Evolutionary conservation across 2,113 vertebrate species (phyloP).

Genomic region (Bubalus kerabau): DNA sequence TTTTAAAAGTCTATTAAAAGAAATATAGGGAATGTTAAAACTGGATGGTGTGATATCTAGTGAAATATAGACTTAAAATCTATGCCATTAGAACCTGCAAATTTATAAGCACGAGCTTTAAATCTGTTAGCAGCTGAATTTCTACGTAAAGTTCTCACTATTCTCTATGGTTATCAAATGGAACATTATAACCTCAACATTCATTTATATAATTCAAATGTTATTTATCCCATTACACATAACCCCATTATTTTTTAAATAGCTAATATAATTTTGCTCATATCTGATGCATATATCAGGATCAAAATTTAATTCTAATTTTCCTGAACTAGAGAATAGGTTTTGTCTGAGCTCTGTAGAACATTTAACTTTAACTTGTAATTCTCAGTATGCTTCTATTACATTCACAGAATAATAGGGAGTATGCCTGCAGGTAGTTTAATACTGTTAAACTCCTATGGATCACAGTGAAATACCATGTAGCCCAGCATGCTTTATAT

Average conservation of each 20-base stretch:
- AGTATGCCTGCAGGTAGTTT: constrained; percentile 45
- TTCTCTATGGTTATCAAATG: neutral
- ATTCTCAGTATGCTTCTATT: constrained; percentile 70
- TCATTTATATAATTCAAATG: constrained; percentile 2
- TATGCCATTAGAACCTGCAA: neutral
- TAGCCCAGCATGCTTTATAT: constrained; percentile 22
- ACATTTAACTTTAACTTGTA: constrained; percentile 68
- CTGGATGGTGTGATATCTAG: neutral
- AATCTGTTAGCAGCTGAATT: constrained; percentile 36
- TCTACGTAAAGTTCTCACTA: neutral
- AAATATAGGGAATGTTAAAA: neutral
- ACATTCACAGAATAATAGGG: constrained; percentile 58
- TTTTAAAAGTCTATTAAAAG: neutral
- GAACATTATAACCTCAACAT: constrained; percentile 5
- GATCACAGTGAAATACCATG: constrained; percentile 27
- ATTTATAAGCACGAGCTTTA: constrained; percentile 32
- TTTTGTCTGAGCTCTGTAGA: constrained; percentile 45
- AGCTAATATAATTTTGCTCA: constrained; percentile 21
- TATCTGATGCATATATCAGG: constrained; percentile 35
- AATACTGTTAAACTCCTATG: constrained; percentile 49
- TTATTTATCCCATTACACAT: constrained; percentile 33
- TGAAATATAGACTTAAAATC: constrained; percentile 9
- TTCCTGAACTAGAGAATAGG: constrained; percentile 28
- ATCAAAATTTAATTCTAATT: constrained; percentile 67
- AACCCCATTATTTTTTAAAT: constrained; percentile 10